Conservation (phyloP, 2,888 invertebrate species). For the Tupiocoris notatus region DNA sequence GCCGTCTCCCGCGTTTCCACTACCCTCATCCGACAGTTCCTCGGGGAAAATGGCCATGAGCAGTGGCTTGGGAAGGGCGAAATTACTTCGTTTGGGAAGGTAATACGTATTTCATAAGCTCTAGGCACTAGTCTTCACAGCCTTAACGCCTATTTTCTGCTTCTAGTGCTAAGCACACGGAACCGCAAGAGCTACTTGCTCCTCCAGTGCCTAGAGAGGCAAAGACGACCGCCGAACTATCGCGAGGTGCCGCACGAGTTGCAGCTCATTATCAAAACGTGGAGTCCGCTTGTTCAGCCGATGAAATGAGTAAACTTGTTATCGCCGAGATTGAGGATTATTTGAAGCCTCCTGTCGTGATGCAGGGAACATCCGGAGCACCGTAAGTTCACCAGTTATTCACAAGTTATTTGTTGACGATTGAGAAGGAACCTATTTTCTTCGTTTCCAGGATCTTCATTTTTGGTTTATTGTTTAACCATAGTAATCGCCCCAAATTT, state of each 20-base stretch:
- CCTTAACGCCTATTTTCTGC: too few species aligned
- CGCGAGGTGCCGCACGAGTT: neutral
- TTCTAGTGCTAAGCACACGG: neutral
- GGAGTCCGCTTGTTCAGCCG: neutral
- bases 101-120: too few species aligned
- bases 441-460: too few species aligned
- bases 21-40: too few species aligned
- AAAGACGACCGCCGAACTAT: neutral
- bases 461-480: too few species aligned
- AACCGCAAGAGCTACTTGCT: neutral
- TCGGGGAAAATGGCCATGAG: too few species aligned
- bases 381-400: constrained; percentile 38
- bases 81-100: too few species aligned
- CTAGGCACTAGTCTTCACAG: too few species aligned
- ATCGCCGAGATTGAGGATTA: neutral
- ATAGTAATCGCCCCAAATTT: too few species aligned
- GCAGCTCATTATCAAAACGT: neutral
- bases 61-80: too few species aligned
- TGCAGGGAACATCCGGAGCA: constrained; percentile 41
- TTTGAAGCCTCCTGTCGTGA: constrained; percentile 40
- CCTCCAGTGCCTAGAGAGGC: neutral
- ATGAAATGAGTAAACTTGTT: neutral
- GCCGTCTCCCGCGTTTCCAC: too few species aligned
- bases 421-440: neutral
- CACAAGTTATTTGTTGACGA: neutral